phyloP scores from a whole-genome alignment of 2,888 invertebrate genomes.

The Lithophane semibrunnea region DNA sequence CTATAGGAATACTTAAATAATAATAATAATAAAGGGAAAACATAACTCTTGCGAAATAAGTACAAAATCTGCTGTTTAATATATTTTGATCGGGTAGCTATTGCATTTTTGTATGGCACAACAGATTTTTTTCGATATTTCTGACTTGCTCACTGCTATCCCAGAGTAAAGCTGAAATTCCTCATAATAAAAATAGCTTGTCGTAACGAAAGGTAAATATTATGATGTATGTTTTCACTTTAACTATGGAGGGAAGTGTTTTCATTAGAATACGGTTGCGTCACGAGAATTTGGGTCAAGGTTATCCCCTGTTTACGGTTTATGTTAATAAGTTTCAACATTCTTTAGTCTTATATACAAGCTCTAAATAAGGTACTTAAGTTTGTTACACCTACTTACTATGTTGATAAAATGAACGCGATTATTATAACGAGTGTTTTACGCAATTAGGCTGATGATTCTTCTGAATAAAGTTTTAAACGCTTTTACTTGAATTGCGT shows the following conservation, averaged over 20 bases:
- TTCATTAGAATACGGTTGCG: constrained; percentile 56
- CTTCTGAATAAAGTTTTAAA: background rate
- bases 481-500: background rate
- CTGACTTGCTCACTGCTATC: background rate
- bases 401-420: background rate
- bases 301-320: constrained; percentile 37
- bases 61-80: background rate
- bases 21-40: too few relatives aligned
- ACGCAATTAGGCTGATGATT: background rate
- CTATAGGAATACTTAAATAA: too few relatives aligned
- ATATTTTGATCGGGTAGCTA: background rate
- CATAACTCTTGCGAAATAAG: background rate
- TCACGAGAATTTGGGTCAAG: constrained; percentile 48
- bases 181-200: background rate
- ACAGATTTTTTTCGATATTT: background rate
- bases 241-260: constrained; percentile 62
- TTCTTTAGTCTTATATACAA: constrained; percentile 10
- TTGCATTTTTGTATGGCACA: background rate
- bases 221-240: constrained; percentile 29
- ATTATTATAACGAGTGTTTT: constrained; percentile 27
- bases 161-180: background rate
- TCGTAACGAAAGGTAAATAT: constrained; percentile 31
- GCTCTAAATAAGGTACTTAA: constrained; percentile 3
- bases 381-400: background rate
- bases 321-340: constrained; percentile 41